A percentile compares a stretch with the other conserved stretches of the same genome.
These are phyloP conservation scores for Babyrousa celebensis DNA, from an alignment of 2,797 vertebrate genomes.

Conservation along the genomic window DNA sequence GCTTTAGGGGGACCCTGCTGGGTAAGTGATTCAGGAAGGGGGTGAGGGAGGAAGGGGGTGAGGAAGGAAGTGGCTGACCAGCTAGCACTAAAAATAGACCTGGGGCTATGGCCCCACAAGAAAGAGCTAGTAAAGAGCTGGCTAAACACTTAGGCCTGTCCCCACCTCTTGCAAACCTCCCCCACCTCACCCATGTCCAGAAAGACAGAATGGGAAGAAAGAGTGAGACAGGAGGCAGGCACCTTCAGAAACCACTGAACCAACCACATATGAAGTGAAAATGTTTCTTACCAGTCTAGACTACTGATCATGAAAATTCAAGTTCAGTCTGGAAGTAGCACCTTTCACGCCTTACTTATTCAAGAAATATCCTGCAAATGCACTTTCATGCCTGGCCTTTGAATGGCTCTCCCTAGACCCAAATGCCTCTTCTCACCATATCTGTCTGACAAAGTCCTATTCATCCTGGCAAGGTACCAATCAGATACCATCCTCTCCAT, in stretches of 20 bases:
- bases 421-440: background rate
- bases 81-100: slow-evolving; percentile 44
- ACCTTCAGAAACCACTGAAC: background rate
- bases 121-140: background rate
- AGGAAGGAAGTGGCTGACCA: slow-evolving; percentile 73
- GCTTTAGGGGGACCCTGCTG: slow-evolving; percentile 9
- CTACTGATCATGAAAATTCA: background rate
- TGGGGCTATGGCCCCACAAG: background rate
- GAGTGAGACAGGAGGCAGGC: background rate
- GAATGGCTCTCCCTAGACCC: background rate
- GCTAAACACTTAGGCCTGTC: slow-evolving; percentile 2
- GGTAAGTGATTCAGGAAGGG: slow-evolving; percentile 32
- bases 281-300: background rate
- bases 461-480: background rate
- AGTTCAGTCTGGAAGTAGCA: background rate
- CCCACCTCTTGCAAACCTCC: background rate
- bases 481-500: background rate
- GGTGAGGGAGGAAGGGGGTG: slow-evolving; percentile 67
- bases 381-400: background rate
- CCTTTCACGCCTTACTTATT: background rate
- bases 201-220: background rate
- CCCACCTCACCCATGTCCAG: background rate
- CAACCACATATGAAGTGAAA: background rate
- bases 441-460: slow-evolving; percentile 4
- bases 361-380: background rate